Percentiles rank a stretch among this genome's conserved stretches.
These are phyloP conservation scores for Heliocidaris erythrogramma DNA, from an alignment of 35 echinoderm and acorn worm species.

Conservation along the genomic window DNA sequence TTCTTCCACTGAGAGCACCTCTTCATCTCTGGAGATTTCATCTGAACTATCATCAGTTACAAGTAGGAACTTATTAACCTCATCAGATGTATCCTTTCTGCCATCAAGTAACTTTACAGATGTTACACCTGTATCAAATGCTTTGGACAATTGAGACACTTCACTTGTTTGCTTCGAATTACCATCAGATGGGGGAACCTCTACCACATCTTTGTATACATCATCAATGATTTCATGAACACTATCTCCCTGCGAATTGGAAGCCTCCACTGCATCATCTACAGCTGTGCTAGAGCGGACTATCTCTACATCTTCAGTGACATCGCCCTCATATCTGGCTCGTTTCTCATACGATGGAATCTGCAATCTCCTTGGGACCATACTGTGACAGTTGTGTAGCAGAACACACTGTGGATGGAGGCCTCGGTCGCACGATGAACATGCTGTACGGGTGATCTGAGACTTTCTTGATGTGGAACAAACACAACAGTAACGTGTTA, in stretches of 20 bases:
- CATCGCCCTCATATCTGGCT: background rate
- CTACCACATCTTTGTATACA: background rate
- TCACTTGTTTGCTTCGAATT: background rate
- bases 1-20: background rate
- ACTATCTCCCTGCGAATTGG: background rate
- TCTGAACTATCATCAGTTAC: background rate
- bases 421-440: conserved; percentile 15
- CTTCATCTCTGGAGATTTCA: background rate
- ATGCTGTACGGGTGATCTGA: conserved; percentile 15
- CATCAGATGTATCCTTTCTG: background rate
- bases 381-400: conserved; percentile 19
- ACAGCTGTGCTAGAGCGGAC: background rate
- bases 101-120: conserved; percentile 1
- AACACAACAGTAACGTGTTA: background rate
- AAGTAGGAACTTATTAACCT: background rate
- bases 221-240: background rate
- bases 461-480: background rate
- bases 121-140: background rate
- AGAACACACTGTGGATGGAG: background rate
- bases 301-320: background rate
- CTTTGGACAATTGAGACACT: background rate
- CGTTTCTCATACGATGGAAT: background rate
- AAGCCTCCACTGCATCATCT: background rate
- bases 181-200: no score
- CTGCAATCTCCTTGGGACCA: conserved; percentile 11